A percentile compares a stretch with the other conserved stretches of the same genome.
phyloP scores from a whole-genome alignment of 35 echinoderm and acorn worm species.

The Stichopus chloronotus region DNA sequence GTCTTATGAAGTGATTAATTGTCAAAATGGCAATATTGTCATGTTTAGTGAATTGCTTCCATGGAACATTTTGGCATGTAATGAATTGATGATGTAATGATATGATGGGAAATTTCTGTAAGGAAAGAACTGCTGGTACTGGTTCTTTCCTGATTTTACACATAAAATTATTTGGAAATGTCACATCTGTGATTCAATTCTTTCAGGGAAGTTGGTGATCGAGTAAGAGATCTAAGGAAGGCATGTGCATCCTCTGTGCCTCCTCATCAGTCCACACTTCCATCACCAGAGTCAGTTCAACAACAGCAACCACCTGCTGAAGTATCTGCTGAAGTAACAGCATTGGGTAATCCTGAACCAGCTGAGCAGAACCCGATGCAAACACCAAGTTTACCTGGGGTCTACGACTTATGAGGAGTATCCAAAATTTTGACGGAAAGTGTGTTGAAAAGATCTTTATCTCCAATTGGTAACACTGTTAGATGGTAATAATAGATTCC shows the following conservation, averaged over 20 bases:
- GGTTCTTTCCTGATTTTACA: too few relatives aligned
- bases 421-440: neutral
- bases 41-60: too few relatives aligned
- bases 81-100: too few relatives aligned
- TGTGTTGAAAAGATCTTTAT: neutral
- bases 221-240: slow-evolving; percentile 48
- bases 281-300: neutral
- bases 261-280: neutral
- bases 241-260: slow-evolving; percentile 51
- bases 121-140: too few relatives aligned
- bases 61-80: too few relatives aligned
- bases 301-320: neutral
- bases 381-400: slow-evolving; percentile 23
- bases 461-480: neutral
- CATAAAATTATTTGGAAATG: too few relatives aligned
- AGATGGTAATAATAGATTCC: neutral
- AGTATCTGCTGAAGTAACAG: neutral
- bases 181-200: neutral
- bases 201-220: slow-evolving; percentile 54
- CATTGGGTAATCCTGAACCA: slow-evolving; percentile 20
- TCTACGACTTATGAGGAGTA: slow-evolving; percentile 35
- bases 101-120: too few relatives aligned
- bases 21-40: too few relatives aligned
- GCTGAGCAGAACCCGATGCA: neutral
- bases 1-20: too few relatives aligned